Evolutionary conservation across 2,888 invertebrate genomes (phyloP), one percentile per base, ranked within the genome.

Genomic region (Aphidoletes aphidimyza): DNA sequence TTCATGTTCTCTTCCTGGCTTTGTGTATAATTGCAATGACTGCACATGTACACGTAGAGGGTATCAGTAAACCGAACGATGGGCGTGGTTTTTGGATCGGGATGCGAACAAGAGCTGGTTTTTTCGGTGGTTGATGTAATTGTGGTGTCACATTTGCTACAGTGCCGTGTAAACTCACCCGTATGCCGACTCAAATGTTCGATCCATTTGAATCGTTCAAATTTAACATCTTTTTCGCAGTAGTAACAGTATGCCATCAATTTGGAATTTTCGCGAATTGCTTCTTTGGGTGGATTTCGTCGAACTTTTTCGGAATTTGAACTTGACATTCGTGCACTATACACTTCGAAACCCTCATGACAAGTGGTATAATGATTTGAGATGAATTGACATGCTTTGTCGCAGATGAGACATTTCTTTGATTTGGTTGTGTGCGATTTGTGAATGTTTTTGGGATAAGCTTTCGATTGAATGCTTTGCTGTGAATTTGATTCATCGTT

Each of bases 131-230:
- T 85, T 47, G 84, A 69, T 34, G 85, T 54, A 54, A 85, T 8
- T 42, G 36, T 42, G 2, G 19, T 22, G 9, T n/a, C 42, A 30
- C 78, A 78, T 26, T 42, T 59, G 0, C 6, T 45, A 45, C 84
- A 78, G 19, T 34, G 1, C 85, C 92, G 93, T 85, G 93, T 91
- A 87, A 93, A 94, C 89, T 96, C 96, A 0, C 96, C 96, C 0
- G 96, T 96, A 86, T 96, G 96, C 83, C 90, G 91, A 34, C 93
- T 92, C 59, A 95, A 91, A 87, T 96, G 96, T 88, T 95, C 94
- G 87, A 93, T 81, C 89, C 90, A 89, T 11, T 3, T n/a, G 26
- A n/a, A 81, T 8, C 39, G 36, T 1, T 81, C 39, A n/a, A 2
- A 19, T 3, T 19, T 81, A 0, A 36, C 22, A 37, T 81, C 81